Conservation (phyloP, 2,797 vertebrate species). For the Myotis findleyi region DNA sequence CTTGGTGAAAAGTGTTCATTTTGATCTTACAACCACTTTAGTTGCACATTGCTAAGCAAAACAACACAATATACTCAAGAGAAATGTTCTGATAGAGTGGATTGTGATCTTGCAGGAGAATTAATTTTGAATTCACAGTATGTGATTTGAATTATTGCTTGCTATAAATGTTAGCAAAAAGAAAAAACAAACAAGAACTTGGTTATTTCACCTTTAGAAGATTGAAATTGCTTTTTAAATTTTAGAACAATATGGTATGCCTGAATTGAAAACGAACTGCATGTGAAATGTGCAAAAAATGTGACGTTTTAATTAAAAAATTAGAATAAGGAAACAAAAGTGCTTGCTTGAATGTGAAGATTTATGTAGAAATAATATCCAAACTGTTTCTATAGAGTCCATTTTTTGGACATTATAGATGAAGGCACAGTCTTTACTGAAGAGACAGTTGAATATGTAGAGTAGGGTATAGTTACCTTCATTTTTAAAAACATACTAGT, state of each 20-base stretch:
- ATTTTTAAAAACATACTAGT: not conserved
- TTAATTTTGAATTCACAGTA: conserved; percentile 7
- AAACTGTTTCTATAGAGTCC: not conserved
- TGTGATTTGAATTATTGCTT: not conserved
- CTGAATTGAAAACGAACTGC: not conserved
- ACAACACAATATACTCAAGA: not conserved
- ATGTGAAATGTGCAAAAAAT: not conserved
- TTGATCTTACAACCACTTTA: not conserved
- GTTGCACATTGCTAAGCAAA: not conserved
- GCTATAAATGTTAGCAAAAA: not conserved
- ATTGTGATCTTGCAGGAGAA: not conserved
- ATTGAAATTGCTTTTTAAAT: not conserved
- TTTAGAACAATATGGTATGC: not conserved
- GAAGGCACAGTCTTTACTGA: not conserved
- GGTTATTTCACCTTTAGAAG: not conserved
- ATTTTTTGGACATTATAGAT: not conserved
- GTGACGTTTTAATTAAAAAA: not conserved
- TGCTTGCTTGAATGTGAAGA: not conserved
- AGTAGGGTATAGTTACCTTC: not conserved
- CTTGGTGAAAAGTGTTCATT: not conserved
- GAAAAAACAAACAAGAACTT: not conserved
- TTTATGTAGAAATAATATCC: not conserved
- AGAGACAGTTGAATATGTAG: not conserved
- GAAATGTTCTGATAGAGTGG: not conserved
- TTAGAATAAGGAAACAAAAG: not conserved